phyloP scores from a whole-genome alignment of 1,140 invertebrate genomes.

The Neoseiulus cucumeris region DNA sequence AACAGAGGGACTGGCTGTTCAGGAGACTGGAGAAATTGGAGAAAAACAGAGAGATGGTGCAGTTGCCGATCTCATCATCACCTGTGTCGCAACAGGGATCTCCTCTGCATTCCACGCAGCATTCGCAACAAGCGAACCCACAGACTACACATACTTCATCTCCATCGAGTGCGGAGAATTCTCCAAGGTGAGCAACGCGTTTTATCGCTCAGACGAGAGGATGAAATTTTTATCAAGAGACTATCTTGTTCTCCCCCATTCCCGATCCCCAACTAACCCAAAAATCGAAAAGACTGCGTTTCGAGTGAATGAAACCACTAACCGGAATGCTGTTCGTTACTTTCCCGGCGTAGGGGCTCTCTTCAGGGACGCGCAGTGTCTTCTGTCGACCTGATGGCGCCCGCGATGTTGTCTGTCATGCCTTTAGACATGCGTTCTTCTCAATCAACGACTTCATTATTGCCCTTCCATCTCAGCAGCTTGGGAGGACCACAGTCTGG shows the following conservation, averaged over 20 bases:
- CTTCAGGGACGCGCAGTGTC: not conserved
- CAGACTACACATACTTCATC: slow-evolving; percentile 7
- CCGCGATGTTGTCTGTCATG: slow-evolving; percentile 7
- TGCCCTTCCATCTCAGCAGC: slow-evolving; percentile 8
- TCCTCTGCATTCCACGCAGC: not conserved
- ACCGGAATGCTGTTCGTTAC: no score
- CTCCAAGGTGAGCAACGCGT: not conserved
- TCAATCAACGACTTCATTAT: not conserved
- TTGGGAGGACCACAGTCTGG: slow-evolving; percentile 1
- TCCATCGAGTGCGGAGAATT: not conserved
- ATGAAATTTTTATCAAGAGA: no score
- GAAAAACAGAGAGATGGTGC: not conserved
- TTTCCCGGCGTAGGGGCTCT: not conserved
- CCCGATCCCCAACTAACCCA: no score
- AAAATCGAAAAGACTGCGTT: no score
- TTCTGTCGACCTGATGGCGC: slow-evolving; percentile 4
- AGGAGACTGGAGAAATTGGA: slow-evolving; percentile 3
- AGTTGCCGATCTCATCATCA: not conserved
- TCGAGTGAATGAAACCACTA: no score
- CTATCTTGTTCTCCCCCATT: no score
- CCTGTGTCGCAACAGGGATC: not conserved
- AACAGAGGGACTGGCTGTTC: slow-evolving; percentile 4
- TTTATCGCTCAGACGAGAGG: no score
- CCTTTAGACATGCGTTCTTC: slow-evolving; percentile 3
- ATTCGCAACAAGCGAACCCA: not conserved